These are phyloP conservation scores for Mesitornis unicolor DNA, from an alignment of 2,113 vertebrate genomes.

Conservation along the genomic window DNA sequence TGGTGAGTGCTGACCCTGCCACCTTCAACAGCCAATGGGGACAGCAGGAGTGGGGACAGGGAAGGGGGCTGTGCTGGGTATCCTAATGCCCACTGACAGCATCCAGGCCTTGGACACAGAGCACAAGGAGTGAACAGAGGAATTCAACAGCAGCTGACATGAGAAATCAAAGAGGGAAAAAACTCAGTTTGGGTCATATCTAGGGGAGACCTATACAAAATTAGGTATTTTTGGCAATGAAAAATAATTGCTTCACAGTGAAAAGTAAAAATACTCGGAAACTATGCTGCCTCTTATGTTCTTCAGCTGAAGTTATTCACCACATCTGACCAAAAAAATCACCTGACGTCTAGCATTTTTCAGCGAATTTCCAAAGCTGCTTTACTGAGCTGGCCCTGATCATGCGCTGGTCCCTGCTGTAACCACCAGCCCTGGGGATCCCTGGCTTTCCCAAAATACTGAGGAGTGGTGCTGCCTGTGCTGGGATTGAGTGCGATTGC, in stretches of 20 bases:
- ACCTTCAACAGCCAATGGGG: not conserved
- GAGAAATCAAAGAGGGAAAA: not conserved
- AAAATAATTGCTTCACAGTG: not conserved
- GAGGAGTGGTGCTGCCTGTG: not conserved
- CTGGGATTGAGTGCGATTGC: not conserved
- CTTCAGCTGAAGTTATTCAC: not conserved
- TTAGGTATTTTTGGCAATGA: not conserved
- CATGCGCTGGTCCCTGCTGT: not conserved
- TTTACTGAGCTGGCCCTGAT: not conserved
- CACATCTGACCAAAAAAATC: not conserved
- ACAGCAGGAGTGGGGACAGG: not conserved
- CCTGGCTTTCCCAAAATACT: rapidly evolving
- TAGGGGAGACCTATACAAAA: not conserved
- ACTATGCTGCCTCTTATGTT: not conserved
- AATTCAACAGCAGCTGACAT: not conserved
- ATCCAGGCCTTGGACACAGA: not conserved
- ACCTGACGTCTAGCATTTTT: not conserved
- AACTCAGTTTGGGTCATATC: not conserved
- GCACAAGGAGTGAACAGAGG: not conserved
- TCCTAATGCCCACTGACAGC: not conserved
- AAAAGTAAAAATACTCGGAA: not conserved
- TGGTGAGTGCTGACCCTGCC: not conserved
- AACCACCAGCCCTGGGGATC: rapidly evolving
- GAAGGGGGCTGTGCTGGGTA: not conserved
- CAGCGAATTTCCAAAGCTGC: conserved; percentile 25